Evolutionary conservation across 2,888 invertebrate genomes (phyloP).

Genomic region (Lycophotia porphyrea): DNA sequence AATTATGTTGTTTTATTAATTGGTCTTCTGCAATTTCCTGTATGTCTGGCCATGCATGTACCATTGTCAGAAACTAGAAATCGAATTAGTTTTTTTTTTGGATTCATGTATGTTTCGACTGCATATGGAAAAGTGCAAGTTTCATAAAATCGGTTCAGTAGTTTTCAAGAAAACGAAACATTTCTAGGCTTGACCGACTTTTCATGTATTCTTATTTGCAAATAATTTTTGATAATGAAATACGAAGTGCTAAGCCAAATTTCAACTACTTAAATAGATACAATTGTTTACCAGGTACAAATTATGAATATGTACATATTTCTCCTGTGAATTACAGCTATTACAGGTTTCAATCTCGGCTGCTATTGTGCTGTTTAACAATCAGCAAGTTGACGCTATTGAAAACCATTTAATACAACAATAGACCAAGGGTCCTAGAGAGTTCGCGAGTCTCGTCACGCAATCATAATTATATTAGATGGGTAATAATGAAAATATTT

Average conservation of each 20-base stretch:
- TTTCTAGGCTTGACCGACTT: not conserved
- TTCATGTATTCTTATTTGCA: not conserved
- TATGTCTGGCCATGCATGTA: not conserved
- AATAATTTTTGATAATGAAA: not conserved
- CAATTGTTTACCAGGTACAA: not conserved
- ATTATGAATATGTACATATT: not conserved
- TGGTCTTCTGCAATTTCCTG: not conserved
- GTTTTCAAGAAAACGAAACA: not conserved
- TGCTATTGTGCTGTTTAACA: constrained; percentile 3
- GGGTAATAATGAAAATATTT: not conserved
- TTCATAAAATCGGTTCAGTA: not conserved
- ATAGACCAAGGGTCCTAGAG: not conserved
- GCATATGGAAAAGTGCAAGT: not conserved
- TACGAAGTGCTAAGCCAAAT: not conserved
- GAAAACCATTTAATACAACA: constrained; percentile 5
- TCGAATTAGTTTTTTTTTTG: not conserved
- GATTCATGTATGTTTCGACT: no score
- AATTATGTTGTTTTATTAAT: not conserved
- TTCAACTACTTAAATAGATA: not conserved
- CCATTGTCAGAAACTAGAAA: not conserved
- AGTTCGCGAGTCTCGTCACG: no score
- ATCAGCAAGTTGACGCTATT: not conserved
- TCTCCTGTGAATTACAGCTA: not conserved
- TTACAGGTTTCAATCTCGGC: not conserved
- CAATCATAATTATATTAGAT: not conserved